Evolutionary conservation across 2,888 invertebrate genomes (phyloP).

Genomic region (Neria commutata): DNA sequence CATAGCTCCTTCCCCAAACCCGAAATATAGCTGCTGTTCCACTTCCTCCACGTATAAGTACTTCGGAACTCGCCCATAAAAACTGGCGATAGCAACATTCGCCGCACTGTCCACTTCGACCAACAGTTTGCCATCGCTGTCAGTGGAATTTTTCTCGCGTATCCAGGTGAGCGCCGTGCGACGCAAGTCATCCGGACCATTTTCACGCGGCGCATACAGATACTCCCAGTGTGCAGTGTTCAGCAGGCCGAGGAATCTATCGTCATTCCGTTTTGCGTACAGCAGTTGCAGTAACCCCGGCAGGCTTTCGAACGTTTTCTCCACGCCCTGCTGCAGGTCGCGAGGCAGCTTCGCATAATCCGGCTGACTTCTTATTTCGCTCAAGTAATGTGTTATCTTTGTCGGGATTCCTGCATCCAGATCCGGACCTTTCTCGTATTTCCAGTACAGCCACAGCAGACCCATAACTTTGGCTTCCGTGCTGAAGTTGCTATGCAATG

Average conservation of each 20-base stretch:
- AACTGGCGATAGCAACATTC: slow-evolving; percentile 22
- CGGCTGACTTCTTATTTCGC: background rate
- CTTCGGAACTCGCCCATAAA: slow-evolving; percentile 14
- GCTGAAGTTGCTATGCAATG: background rate
- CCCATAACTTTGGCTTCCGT: slow-evolving; percentile 1
- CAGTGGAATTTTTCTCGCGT: slow-evolving; percentile 28
- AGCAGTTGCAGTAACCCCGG: slow-evolving; percentile 16
- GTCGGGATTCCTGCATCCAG: background rate
- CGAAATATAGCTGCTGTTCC: slow-evolving; percentile 20
- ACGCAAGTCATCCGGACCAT: slow-evolving; percentile 25
- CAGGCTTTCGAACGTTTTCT: background rate
- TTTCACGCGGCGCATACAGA: slow-evolving; percentile 33
- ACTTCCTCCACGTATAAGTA: slow-evolving; percentile 27
- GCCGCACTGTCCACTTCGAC: slow-evolving; percentile 6
- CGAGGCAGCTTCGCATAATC: background rate
- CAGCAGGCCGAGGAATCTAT: slow-evolving; percentile 7
- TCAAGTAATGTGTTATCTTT: background rate
- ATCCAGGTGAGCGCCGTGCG: slow-evolving; percentile 32
- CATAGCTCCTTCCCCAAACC: slow-evolving; percentile 24
- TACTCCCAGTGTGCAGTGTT: slow-evolving; percentile 29
- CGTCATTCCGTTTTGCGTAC: background rate
- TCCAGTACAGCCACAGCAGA: slow-evolving; percentile 1
- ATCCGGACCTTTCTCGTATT: background rate
- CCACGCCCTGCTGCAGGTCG: background rate
- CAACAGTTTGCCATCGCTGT: slow-evolving; percentile 27